These are phyloP conservation scores for Cydia fagiglandana DNA, from an alignment of 1,140 invertebrate species.

Conservation along the genomic window DNA sequence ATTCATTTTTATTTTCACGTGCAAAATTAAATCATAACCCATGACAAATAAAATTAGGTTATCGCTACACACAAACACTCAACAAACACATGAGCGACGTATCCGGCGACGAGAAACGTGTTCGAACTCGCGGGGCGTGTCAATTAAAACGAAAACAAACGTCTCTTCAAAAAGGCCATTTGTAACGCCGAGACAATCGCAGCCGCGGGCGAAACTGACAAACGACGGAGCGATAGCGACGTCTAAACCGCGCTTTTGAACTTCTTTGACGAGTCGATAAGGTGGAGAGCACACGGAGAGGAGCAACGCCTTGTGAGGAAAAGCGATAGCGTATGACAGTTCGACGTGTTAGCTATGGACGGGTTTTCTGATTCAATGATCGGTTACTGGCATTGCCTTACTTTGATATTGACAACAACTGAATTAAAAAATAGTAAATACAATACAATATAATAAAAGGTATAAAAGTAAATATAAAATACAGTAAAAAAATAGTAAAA, in stretches of 20 bases:
- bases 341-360: too few relatives aligned
- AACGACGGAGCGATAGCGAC: conserved; percentile 64
- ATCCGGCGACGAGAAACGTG: conserved; percentile 39
- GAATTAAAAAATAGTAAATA: too few relatives aligned
- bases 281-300: conserved; percentile 44
- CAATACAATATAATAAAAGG: too few relatives aligned
- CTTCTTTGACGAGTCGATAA: conserved; percentile 75
- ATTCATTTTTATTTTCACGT: not conserved
- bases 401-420: too few relatives aligned
- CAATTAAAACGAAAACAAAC: conserved; percentile 68
- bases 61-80: not conserved
- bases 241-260: conserved; percentile 75
- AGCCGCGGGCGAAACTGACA: conserved; percentile 65
- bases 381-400: too few relatives aligned
- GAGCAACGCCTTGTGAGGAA: conserved; percentile 45
- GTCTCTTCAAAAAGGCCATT: conserved; percentile 65
- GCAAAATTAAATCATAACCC: not conserved
- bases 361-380: too few relatives aligned
- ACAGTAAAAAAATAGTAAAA: too few relatives aligned
- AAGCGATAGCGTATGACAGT: conserved; percentile 30
- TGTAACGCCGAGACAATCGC: conserved; percentile 65
- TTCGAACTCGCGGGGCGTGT: conserved; percentile 49
- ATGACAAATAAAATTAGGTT: conserved; percentile 7
- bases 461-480: too few relatives aligned
- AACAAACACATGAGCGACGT: conserved; percentile 46